Percentiles rank a stretch among this genome's conserved stretches.
phyloP scores from a whole-genome alignment of 1,140 invertebrate genomes.

The Macrobrachium rosenbergii region DNA sequence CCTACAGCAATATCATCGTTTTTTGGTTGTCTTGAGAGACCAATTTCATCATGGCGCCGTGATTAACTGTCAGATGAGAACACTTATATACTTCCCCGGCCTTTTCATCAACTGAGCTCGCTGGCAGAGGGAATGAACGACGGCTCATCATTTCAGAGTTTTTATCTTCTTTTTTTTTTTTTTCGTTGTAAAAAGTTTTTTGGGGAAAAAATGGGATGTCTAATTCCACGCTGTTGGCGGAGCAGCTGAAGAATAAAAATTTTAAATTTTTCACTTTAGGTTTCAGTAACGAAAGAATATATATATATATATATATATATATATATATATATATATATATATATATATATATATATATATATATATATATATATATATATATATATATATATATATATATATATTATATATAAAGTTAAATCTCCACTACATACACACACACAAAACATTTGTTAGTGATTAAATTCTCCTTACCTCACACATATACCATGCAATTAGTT shows the following conservation, averaged over 20 bases:
- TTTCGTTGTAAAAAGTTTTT: not conserved
- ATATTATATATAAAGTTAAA: too few relatives aligned
- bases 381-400: conserved; percentile 11
- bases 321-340: not conserved
- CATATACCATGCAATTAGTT: too few relatives aligned
- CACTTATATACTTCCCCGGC: too few relatives aligned
- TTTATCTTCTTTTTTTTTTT: not conserved
- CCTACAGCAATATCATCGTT: not conserved
- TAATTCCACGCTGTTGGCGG: not conserved
- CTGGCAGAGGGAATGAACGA: not conserved
- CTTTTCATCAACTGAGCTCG: too few relatives aligned
- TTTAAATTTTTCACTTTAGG: not conserved
- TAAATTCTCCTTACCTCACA: too few relatives aligned
- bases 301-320: not conserved
- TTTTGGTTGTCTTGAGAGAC: not conserved
- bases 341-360: conserved; percentile 14
- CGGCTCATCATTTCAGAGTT: not conserved
- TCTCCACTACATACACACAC: too few relatives aligned
- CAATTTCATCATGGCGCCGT: too few relatives aligned
- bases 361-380: conserved; percentile 18
- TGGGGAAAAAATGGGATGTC: not conserved
- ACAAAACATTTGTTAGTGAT: too few relatives aligned
- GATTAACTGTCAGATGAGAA: too few relatives aligned
- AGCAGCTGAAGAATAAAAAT: too few relatives aligned
- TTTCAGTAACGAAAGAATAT: not conserved